Base-by-base conservation (phyloP, 2,888 invertebrate species). In the Drosophila neutralis region DNA sequence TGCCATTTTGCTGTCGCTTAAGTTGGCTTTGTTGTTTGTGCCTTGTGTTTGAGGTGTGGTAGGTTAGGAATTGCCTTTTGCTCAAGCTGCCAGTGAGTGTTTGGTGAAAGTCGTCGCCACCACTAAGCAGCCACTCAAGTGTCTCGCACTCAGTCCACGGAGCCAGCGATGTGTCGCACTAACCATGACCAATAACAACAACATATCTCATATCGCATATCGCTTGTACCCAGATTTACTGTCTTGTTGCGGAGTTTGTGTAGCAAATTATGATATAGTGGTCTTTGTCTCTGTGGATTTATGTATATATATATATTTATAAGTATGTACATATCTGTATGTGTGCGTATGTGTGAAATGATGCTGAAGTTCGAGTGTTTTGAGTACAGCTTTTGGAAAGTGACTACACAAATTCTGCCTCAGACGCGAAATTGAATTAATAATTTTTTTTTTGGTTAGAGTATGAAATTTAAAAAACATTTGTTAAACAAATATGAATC, bases 1-100 rank as follows among this genome's bases (percentile, higher is more conserved):
- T 82, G 74, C 84, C 78, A 84, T 82, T 84, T 86, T 76, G 80
- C 65, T 61, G 80, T 70, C 79, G 70, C 77, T 79, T 80, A 72
- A 65, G 63, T 62, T 73, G 70, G 65, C 74, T 81, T 78, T 82
- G 79, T 77, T 57, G 8, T n/a, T n/a, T 24, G 40, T 40, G 38
- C 27, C 21, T 53, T 54, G 24, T 54, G 53, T 36, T 57, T 65
- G 57, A 85, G 85, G 85, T 85, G 85, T 85, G 85, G 89, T 85
- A 85, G 85, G 85, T 85, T 85, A 88, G 85, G 85, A 78, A 65
- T 78, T 80, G 58, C 36, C 56, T 58, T 51, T 49, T 13, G 35
- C 15, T 38, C 11, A 35, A 40, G 24, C 40, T 49, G n/a, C 27
- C 45, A 27, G 18, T 27, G 31, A 49, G 60, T 62, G 48, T 60